phyloP scores from a whole-genome alignment of 2,888 invertebrate genomes.

The Sesamia inferens region DNA sequence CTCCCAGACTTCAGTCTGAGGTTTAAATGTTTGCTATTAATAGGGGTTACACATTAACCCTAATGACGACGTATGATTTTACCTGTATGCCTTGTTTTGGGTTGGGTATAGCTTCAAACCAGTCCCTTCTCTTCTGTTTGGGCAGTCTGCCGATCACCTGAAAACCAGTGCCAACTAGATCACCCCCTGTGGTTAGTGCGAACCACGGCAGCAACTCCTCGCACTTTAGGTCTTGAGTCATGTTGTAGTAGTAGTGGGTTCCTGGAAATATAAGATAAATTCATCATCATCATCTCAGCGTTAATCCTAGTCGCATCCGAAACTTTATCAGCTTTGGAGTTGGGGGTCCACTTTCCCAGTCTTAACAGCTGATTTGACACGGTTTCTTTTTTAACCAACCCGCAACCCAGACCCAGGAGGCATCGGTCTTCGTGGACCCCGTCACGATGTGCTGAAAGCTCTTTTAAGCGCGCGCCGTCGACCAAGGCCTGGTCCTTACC shows the following conservation, averaged over 20 bases:
- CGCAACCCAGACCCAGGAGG: too few species aligned
- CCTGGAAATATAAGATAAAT: slow-evolving; percentile 55
- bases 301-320: too few species aligned
- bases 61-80: background rate
- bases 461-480: too few species aligned
- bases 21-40: background rate
- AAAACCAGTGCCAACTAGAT: slow-evolving; percentile 74
- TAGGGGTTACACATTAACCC: background rate
- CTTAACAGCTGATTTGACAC: too few species aligned
- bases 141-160: slow-evolving; percentile 68
- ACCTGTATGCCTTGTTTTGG: slow-evolving; percentile 54
- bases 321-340: too few species aligned
- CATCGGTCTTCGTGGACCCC: too few species aligned
- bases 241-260: slow-evolving; percentile 75
- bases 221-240: slow-evolving; percentile 70
- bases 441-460: too few species aligned
- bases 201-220: slow-evolving; percentile 74
- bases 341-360: too few species aligned
- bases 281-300: too few species aligned
- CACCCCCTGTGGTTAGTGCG: slow-evolving; percentile 70
- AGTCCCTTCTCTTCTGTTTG: slow-evolving; percentile 61
- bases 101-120: slow-evolving; percentile 69
- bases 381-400: too few species aligned
- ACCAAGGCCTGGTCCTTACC: too few species aligned
- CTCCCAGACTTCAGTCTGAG: too few species aligned